Conservation (phyloP, 2,797 vertebrate species). For the Molossus alvarezi region DNA sequence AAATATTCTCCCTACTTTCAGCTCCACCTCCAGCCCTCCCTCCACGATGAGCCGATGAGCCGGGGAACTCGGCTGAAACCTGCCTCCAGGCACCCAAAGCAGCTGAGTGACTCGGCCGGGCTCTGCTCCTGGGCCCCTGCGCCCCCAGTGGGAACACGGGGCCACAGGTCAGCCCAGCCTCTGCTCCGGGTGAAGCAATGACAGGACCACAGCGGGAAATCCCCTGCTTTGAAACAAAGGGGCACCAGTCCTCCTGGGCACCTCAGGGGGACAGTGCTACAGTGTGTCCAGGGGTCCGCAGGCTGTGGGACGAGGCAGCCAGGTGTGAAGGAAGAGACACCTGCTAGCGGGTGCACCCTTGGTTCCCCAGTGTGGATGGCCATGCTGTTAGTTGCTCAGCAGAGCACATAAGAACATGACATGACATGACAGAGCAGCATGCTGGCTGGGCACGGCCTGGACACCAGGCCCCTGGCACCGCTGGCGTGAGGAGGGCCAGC, state of each 20-base stretch:
- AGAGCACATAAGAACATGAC: too few species aligned
- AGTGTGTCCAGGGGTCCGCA: neutral
- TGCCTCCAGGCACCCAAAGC: neutral
- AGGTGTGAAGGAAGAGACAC: too few species aligned
- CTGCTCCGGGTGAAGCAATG: neutral
- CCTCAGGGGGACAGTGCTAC: rapidly evolving
- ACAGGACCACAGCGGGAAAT: rapidly evolving
- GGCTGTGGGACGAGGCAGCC: neutral
- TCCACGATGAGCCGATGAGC: too few species aligned
- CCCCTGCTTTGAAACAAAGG: neutral
- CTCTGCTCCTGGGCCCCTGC: neutral
- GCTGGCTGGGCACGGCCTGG: too few species aligned
- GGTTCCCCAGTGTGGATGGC: rapidly evolving
- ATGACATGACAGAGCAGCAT: too few species aligned
- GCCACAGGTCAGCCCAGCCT: neutral
- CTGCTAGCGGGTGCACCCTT: too few species aligned
- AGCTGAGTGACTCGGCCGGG: rapidly evolving
- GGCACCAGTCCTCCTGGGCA: rapidly evolving
- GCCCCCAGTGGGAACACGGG: rapidly evolving
- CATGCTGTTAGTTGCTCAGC: too few species aligned
- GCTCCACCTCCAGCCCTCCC: neutral
- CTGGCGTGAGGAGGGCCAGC: rapidly evolving
- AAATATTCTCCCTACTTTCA: neutral
- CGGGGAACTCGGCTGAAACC: neutral
- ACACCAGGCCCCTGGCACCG: neutral